Percentiles rank a stretch among this genome's conserved stretches.
These are phyloP conservation scores for Coelopa pilipes DNA, from an alignment of 2,888 invertebrate genomes.

Conservation along the genomic window DNA sequence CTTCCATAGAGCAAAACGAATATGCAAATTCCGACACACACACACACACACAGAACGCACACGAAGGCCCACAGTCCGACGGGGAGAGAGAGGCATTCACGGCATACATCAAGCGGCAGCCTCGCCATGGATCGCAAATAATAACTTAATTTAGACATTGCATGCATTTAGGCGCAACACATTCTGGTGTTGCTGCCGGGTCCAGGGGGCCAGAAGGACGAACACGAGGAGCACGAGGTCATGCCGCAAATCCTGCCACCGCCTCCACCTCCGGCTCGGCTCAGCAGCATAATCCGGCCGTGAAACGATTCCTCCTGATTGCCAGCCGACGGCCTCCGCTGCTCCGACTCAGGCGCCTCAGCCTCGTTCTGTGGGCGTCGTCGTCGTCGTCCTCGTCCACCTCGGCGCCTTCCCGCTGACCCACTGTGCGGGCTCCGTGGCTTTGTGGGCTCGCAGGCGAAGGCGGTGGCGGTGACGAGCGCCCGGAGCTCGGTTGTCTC, in stretches of 20 bases:
- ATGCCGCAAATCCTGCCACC: background rate
- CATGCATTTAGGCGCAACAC: conserved; percentile 15
- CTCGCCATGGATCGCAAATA: background rate
- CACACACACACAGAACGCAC: conserved; percentile 10
- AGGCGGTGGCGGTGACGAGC: no score
- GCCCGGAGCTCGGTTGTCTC: no score
- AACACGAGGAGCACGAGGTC: background rate
- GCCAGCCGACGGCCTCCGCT: no score
- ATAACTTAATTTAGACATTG: conserved; percentile 25
- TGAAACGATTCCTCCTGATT: no score
- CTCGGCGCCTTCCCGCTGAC: no score
- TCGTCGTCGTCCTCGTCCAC: no score
- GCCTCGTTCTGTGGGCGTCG: no score
- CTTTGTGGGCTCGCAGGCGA: no score
- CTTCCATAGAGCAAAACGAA: background rate
- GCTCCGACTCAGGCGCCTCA: no score
- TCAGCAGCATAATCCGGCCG: no score
- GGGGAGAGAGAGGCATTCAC: background rate
- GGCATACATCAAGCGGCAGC: background rate
- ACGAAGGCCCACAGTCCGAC: background rate
- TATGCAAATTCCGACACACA: background rate
- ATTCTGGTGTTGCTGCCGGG: background rate
- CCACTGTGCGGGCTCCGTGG: no score
- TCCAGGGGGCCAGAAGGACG: background rate
- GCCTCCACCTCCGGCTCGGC: no score